Conservation (phyloP, 1,140 invertebrate genomes). For the Chironomus tepperi region DNA sequence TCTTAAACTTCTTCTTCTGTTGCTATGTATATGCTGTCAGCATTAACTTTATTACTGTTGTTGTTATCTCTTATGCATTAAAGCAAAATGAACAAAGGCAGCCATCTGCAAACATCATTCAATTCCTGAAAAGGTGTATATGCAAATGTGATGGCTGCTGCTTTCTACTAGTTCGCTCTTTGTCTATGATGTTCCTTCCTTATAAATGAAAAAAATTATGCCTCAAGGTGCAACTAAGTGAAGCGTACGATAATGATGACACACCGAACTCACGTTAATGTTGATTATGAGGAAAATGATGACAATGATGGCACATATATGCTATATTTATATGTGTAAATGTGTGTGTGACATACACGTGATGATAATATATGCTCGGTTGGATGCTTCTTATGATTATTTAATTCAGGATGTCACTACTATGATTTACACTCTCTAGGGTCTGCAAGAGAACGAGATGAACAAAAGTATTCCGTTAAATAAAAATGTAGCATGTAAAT, state of each 20-base stretch:
- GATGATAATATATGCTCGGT: no score
- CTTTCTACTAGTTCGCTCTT: background rate
- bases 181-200: no score
- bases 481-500: no score
- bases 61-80: slow-evolving; percentile 16
- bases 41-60: background rate
- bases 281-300: no score
- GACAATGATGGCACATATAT: no score
- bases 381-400: no score
- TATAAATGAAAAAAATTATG: background rate
- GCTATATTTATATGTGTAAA: no score
- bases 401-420: no score
- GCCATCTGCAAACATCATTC: slow-evolving; percentile 22
- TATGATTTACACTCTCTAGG: no score
- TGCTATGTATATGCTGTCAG: background rate
- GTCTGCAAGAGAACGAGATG: no score
- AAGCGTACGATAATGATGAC: slow-evolving; percentile 6
- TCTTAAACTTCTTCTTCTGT: background rate
- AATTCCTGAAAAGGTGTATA: background rate
- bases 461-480: no score
- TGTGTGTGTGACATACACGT: no score
- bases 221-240: slow-evolving; percentile 13
- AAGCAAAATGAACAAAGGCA: slow-evolving; percentile 18
- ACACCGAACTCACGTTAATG: background rate
- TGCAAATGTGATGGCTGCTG: slow-evolving; percentile 6